Conservation (phyloP, 2,888 invertebrate genomes). For the Sericinus montela region DNA sequence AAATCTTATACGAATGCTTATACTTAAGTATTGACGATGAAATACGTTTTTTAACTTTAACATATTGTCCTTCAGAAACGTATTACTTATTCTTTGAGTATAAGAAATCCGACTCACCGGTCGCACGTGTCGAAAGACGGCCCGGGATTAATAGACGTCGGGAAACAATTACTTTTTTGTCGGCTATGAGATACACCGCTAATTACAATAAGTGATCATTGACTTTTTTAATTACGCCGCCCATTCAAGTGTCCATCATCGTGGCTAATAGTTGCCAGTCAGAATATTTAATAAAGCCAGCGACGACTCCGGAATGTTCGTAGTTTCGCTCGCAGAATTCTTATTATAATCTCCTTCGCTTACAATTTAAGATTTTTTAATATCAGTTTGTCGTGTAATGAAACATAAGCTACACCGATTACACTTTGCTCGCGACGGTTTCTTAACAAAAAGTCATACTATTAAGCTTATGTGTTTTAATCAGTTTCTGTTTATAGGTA, state of each 20-base stretch:
- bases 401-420: slow-evolving; percentile 16
- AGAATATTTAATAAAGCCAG: slow-evolving; percentile 70
- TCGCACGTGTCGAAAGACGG: slow-evolving; percentile 46
- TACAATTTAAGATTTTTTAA: slow-evolving; percentile 39
- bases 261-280: slow-evolving; percentile 72
- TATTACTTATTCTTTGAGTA: too few species aligned
- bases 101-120: slow-evolving; percentile 12
- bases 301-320: slow-evolving; percentile 46
- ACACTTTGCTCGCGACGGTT: slow-evolving; percentile 19
- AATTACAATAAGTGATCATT: slow-evolving; percentile 76
- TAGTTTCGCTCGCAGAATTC: slow-evolving; percentile 66
- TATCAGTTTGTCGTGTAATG: slow-evolving; percentile 26
- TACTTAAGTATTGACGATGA: too few species aligned
- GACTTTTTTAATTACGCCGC: slow-evolving; percentile 69
- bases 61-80: too few species aligned
- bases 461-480: slow-evolving; percentile 50
- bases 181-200: slow-evolving; percentile 62
- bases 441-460: slow-evolving; percentile 42
- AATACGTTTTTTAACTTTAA: too few species aligned
- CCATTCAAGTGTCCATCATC: slow-evolving; percentile 70
- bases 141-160: slow-evolving; percentile 54
- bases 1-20: too few species aligned
- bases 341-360: slow-evolving; percentile 51
- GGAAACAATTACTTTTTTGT: slow-evolving; percentile 75
- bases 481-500: slow-evolving; percentile 40